phyloP scores from a whole-genome alignment of 2,797 vertebrate genomes.

The Pipistrellus nathusii region DNA sequence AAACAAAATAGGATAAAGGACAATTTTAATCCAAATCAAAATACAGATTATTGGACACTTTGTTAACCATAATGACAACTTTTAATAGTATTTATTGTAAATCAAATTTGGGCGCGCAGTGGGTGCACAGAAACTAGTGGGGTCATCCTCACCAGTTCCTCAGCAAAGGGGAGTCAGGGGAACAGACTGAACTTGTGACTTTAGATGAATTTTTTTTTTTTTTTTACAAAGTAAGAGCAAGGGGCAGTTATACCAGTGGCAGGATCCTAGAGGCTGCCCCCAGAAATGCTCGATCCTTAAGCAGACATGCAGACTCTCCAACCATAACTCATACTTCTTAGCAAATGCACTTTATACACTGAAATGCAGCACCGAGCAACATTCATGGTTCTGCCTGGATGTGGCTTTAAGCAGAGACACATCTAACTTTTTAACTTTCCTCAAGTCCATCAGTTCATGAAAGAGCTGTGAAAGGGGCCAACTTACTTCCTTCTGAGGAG shows the following conservation, averaged over 20 bases:
- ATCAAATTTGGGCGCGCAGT: not conserved
- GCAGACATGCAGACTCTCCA: not conserved
- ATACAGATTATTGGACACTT: not conserved
- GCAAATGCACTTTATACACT: not conserved
- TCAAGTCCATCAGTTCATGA: not conserved
- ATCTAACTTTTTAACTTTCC: not conserved
- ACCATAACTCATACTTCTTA: not conserved
- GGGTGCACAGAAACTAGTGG: not conserved
- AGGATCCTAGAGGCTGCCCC: not conserved
- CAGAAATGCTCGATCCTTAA: not conserved
- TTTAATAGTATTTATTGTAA: slow-evolving; percentile 14
- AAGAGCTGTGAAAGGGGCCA: not conserved
- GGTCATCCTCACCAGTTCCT: not conserved
- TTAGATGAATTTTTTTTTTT: not conserved
- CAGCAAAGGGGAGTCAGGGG: not conserved
- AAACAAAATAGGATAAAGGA: not conserved
- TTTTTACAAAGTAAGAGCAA: not conserved
- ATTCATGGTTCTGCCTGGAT: not conserved
- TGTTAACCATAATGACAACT: not conserved
- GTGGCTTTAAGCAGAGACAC: not conserved
- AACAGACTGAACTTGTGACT: not conserved
- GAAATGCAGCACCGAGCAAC: not conserved
- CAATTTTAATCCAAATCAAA: slow-evolving; percentile 12
- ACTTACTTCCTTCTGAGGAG: not conserved
- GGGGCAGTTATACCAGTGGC: not conserved